A percentile compares a stretch with the other conserved stretches of the same genome.
These are phyloP conservation scores for Strigamia crassipes DNA, from an alignment of 2,888 invertebrate genomes.

Conservation along the genomic window DNA sequence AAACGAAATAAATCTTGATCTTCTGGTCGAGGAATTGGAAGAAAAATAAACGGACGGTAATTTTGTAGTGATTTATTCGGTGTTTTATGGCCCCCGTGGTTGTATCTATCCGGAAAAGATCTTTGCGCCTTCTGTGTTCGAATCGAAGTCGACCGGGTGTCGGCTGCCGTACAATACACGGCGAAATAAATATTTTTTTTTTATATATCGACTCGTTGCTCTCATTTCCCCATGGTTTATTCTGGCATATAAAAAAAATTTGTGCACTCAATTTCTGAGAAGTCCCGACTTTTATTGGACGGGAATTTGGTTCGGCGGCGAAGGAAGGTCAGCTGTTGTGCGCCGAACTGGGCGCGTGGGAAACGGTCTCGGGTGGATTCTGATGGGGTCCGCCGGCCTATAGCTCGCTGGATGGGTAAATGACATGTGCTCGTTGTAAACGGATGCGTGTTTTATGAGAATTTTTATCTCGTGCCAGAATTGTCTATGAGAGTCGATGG, in stretches of 20 bases:
- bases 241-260: conserved; percentile 1
- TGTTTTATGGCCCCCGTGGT: neutral
- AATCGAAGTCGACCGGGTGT: neutral
- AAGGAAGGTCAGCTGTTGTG: conserved; percentile 12
- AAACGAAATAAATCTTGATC: neutral
- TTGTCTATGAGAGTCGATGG: neutral
- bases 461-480: conserved; percentile 19
- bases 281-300: neutral
- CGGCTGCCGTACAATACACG: neutral
- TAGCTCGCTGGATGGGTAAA: neutral
- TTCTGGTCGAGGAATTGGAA: neutral
- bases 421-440: conserved; percentile 21
- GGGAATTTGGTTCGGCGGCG: neutral
- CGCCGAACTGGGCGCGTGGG: neutral
- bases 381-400: neutral
- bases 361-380: neutral
- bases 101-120: neutral
- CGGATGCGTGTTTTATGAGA: conserved; percentile 30
- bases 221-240: conserved; percentile 23
- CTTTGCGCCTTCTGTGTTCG: neutral
- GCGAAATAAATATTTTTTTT: neutral
- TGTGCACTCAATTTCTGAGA: conserved; percentile 2
- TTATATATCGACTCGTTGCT: neutral
- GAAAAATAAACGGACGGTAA: neutral
- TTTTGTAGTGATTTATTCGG: neutral